These are phyloP conservation scores for Patiria pectinifera DNA, from an alignment of 53 echinoderm and acorn worm species.

Conservation along the genomic window DNA sequence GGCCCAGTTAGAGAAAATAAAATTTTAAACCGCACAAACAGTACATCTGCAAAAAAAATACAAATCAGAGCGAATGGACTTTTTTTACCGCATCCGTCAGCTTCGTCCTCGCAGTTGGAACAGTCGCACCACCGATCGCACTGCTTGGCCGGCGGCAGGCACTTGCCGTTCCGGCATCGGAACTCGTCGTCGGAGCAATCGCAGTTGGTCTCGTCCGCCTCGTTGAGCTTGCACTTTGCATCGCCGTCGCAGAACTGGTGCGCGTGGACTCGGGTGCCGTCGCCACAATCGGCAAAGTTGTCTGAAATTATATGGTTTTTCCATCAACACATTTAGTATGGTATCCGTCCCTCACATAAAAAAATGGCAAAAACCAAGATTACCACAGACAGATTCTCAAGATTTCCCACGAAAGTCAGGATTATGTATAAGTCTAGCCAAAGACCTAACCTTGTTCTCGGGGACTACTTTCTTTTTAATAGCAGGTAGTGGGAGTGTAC, in stretches of 20 bases:
- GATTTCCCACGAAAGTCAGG: too few species aligned
- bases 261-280: slow-evolving; percentile 64
- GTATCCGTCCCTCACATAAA: too few species aligned
- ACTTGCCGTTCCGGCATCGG: slow-evolving; percentile 70
- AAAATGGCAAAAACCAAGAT: too few species aligned
- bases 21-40: too few species aligned
- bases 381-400: too few species aligned
- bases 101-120: slow-evolving; percentile 74
- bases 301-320: slow-evolving; percentile 31
- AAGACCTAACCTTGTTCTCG: too few species aligned
- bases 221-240: slow-evolving; percentile 55
- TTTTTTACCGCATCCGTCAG: slow-evolving; percentile 66
- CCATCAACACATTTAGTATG: too few species aligned
- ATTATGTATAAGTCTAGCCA: too few species aligned
- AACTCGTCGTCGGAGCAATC: slow-evolving; percentile 9
- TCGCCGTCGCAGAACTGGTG: slow-evolving; percentile 65
- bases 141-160: slow-evolving; percentile 34
- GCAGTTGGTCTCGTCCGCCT: slow-evolving; percentile 66
- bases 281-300: slow-evolving; percentile 65
- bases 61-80: neutral
- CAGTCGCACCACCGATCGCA: slow-evolving; percentile 85
- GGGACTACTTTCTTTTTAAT: too few species aligned
- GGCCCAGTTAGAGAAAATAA: too few species aligned
- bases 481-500: too few species aligned
- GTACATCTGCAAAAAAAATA: too few species aligned